Base-by-base conservation (phyloP, 2,797 vertebrate species). In the Pangasius larnaudii region DNA sequence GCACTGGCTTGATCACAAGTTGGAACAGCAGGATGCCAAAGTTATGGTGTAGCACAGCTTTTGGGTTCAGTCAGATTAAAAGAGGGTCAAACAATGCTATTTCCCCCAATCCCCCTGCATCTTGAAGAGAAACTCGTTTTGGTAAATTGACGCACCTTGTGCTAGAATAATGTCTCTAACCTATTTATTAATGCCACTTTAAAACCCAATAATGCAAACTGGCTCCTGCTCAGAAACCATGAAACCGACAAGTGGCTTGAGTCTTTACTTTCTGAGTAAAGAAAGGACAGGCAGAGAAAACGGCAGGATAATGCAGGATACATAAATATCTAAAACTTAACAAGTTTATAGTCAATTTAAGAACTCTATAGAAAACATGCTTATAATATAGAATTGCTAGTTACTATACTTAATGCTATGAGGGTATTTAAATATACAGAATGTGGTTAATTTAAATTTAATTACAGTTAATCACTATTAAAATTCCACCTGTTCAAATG, bases 91-190 rank as follows among this genome's bases (percentile, higher is more conserved):
- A 90, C 92, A 92, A 92, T 90, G 93, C 93, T n/a, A n/a, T n/a
- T n/a, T n/a, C 3, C 39, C 39, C 39, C 39, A 4, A 39, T 4
- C 39, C 95, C 91, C 86, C 91, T 92, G 94, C 94, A 46, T 8
- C 39, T 42, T 42, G 95, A 96, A 94, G 95, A 95, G 94, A 95
- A 96, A 94, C 94, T 94, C 92, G 95, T 96, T 96, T 96, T 96
- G 93, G 94, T 95, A 95, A 94, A 96, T 95, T 93, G 94, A 96
- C 95, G 94, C 95, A 95, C 96, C 94, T 96, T 95, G 96, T 94
- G 91, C 90, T 89, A 95, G 93, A 94, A 95, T 96, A 95, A 96
- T 92, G 93, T 94, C 94, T 93, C 93, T 95, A 96, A 96, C 96
- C 96, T 94, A 89, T 96, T 94, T 93, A 95, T 94, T 95, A 95